Percentiles rank a stretch among this genome's conserved stretches.
Evolutionary conservation across 2,113 vertebrate species (phyloP).

Genomic region (Zootoca vivipara): DNA sequence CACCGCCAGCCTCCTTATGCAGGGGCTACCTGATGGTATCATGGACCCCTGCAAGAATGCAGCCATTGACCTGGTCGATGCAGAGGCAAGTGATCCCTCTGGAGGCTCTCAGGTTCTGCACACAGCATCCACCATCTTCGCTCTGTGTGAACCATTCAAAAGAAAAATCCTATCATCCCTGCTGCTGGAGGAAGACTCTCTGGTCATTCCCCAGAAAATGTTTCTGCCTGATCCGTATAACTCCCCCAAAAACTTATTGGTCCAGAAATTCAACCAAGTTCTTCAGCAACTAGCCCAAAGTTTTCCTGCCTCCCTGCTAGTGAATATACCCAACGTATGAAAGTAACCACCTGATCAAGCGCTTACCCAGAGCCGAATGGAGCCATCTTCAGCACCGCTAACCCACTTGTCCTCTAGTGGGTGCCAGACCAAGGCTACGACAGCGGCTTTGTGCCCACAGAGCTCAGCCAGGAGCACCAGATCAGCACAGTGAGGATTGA

Average conservation of each 20-base stretch:
- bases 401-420: slow-evolving; percentile 48
- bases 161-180: neutral
- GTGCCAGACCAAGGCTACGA: slow-evolving; percentile 55
- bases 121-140: slow-evolving; percentile 46
- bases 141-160: slow-evolving; percentile 31
- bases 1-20: neutral
- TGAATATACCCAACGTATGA: neutral
- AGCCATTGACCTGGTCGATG: slow-evolving; percentile 57
- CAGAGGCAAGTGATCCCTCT: slow-evolving; percentile 52
- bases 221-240: neutral
- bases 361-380: slow-evolving; percentile 62
- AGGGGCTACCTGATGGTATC: slow-evolving; percentile 52
- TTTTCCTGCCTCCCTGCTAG: neutral
- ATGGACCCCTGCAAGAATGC: slow-evolving; percentile 54
- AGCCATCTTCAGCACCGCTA: slow-evolving; percentile 60
- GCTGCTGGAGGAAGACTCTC: neutral
- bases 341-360: neutral
- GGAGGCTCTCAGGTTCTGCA: slow-evolving; percentile 41
- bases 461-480: slow-evolving; percentile 53
- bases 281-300: neutral
- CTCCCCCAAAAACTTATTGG: neutral
- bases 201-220: neutral
- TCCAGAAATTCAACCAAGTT: neutral
- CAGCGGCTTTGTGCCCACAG: slow-evolving; percentile 44
- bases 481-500: slow-evolving; percentile 37